Evolutionary conservation across 2,888 invertebrate genomes (phyloP).

Genomic region (Branchinecta sandiegonensis): DNA sequence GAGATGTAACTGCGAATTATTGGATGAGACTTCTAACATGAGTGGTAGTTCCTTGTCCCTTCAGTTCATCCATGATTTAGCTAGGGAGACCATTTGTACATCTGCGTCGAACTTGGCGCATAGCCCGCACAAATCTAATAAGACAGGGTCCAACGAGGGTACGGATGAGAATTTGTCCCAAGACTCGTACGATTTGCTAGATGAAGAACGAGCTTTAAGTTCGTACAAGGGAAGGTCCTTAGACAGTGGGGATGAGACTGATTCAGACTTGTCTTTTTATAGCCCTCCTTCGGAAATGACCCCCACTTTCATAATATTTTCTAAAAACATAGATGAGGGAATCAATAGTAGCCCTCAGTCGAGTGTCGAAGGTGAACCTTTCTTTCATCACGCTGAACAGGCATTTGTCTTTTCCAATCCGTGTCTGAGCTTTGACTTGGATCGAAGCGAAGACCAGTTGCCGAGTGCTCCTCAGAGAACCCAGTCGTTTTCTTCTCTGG

Average conservation of each 20-base stretch:
- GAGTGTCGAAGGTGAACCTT: not conserved
- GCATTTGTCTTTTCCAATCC: not conserved
- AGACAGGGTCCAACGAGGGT: not conserved
- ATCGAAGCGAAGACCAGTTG: not conserved
- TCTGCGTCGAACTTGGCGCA: not conserved
- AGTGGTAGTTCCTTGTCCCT: not conserved
- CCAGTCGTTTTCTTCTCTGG: conserved; percentile 3
- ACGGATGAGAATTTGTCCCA: conserved; percentile 17
- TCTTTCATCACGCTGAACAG: not conserved
- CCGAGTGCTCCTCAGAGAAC: not conserved
- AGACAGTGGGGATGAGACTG: not conserved
- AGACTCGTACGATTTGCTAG: conserved; percentile 20
- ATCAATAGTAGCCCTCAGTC: not conserved
- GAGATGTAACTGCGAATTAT: not conserved
- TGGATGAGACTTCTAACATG: not conserved
- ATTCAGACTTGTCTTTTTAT: not conserved
- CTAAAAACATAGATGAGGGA: not conserved
- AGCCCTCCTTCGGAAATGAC: conserved; percentile 1
- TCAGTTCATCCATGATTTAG: conserved; percentile 2
- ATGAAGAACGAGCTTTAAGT: not conserved
- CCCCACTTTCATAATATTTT: not conserved
- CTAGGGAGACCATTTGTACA: conserved; percentile 4
- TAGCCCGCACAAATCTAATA: not conserved
- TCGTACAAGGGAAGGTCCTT: not conserved
- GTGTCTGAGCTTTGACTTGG: too few species aligned